A percentile compares a stretch with the other conserved stretches of the same genome.
These are phyloP conservation scores for Polyommatus icarus DNA, from an alignment of 2,888 invertebrate species.

Conservation along the genomic window DNA sequence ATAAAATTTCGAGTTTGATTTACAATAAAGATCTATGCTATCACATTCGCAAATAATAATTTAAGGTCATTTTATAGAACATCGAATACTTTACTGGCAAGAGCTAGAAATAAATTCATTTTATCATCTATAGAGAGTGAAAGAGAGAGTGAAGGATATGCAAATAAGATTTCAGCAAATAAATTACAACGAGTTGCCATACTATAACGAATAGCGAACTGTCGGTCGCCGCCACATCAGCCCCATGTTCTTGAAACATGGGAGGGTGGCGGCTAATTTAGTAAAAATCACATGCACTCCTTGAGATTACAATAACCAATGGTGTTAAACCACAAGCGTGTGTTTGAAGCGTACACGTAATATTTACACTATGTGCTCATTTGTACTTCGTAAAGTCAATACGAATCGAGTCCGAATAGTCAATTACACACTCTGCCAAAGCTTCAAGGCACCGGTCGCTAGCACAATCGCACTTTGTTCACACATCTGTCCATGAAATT, in stretches of 20 bases:
- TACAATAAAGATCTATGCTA: constrained; percentile 73
- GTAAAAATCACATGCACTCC: constrained; percentile 64
- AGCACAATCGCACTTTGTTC: constrained; percentile 89
- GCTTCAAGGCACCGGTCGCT: constrained; percentile 66
- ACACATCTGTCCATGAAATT: constrained; percentile 93
- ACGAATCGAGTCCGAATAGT: constrained; percentile 71
- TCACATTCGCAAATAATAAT: constrained; percentile 70
- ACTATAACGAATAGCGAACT: constrained; percentile 73
- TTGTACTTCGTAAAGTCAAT: constrained; percentile 76
- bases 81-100: constrained; percentile 77
- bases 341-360: constrained; percentile 66
- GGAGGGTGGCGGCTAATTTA: constrained; percentile 64
- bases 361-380: constrained; percentile 76
- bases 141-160: constrained; percentile 65
- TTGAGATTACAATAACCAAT: constrained; percentile 76
- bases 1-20: constrained; percentile 51
- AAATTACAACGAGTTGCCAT: constrained; percentile 68
- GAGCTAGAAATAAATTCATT: constrained; percentile 68
- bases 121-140: constrained; percentile 73
- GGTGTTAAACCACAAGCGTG: constrained; percentile 55
- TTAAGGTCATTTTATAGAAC: constrained; percentile 54
- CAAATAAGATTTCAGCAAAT: constrained; percentile 54
- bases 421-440: constrained; percentile 70
- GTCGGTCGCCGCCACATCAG: constrained; percentile 58
- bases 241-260: constrained; percentile 69